A percentile compares a stretch with the other conserved stretches of the same genome.
phyloP scores from a whole-genome alignment of 2,888 invertebrate species.

The Autographa gamma region DNA sequence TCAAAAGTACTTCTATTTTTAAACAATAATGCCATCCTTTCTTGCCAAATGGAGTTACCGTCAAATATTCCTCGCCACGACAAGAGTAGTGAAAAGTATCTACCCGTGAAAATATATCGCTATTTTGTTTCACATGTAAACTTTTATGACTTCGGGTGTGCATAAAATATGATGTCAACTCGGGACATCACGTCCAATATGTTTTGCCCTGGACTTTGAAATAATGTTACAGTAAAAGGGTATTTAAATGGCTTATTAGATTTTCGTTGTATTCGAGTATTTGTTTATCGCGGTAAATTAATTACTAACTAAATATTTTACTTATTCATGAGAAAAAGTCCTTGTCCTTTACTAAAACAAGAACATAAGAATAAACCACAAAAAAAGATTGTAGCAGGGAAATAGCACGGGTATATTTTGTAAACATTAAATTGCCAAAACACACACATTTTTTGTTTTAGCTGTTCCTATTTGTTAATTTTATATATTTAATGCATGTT shows the following conservation, averaged over 20 bases:
- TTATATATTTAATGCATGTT: too few species aligned
- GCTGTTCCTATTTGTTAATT: too few species aligned
- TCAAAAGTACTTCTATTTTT: background rate
- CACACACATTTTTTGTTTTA: too few species aligned
- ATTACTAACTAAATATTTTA: too few species aligned
- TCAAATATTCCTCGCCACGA: constrained; percentile 1
- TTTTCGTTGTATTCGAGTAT: background rate
- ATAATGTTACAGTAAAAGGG: constrained; percentile 17
- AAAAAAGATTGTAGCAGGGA: too few species aligned
- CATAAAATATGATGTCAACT: constrained; percentile 40
- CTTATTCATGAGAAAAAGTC: too few species aligned
- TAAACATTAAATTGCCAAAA: too few species aligned
- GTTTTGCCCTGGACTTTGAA: constrained; percentile 17
- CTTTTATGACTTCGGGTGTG: constrained; percentile 59
- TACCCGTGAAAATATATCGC: constrained; percentile 52
- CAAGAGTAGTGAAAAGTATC: constrained; percentile 35
- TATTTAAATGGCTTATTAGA: constrained; percentile 9
- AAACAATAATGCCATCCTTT: background rate
- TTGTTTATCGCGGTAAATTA: too few species aligned
- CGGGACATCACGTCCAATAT: constrained; percentile 38
- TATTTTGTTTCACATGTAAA: constrained; percentile 64
- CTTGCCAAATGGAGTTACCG: background rate
- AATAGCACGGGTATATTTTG: too few species aligned
- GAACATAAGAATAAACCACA: too few species aligned
- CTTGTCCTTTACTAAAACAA: too few species aligned